phyloP scores from a whole-genome alignment of 2,888 invertebrate genomes.

The Mylabris sibirica region DNA sequence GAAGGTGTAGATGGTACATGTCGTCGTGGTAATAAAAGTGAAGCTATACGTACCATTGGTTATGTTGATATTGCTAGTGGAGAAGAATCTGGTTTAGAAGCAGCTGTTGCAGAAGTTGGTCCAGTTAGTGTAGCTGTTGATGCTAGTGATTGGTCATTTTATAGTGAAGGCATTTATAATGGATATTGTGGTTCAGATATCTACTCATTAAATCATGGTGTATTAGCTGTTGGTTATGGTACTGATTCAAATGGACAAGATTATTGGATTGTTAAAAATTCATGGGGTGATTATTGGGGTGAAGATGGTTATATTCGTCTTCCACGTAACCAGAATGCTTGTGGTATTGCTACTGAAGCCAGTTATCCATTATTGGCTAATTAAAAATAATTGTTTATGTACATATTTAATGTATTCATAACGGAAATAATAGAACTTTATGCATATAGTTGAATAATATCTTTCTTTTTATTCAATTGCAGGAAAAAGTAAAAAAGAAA shows the following conservation, averaged over 20 bases:
- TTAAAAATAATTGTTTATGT: too few relatives aligned
- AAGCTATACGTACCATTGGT: neutral
- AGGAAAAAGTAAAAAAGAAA: too few relatives aligned
- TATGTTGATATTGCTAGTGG: constrained; percentile 72
- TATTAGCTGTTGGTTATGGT: constrained; percentile 61
- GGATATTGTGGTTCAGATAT: constrained; percentile 72
- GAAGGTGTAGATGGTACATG: neutral
- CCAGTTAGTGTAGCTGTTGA: constrained; percentile 88
- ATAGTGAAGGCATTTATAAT: constrained; percentile 81
- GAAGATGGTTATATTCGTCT: constrained; percentile 53
- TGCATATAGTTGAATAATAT: too few relatives aligned
- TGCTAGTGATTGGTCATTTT: constrained; percentile 80
- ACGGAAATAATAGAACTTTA: too few relatives aligned
- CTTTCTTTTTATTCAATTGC: too few relatives aligned
- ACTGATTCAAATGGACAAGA: constrained; percentile 64
- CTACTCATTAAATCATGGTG: constrained; percentile 73
- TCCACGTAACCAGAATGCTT: constrained; percentile 69
- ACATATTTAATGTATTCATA: too few relatives aligned
- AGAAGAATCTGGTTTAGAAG: constrained; percentile 73
- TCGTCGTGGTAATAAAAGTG: neutral
- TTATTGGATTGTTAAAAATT: constrained; percentile 77
- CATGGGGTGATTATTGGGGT: constrained; percentile 64
- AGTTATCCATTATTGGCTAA: neutral
- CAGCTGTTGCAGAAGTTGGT: constrained; percentile 81
- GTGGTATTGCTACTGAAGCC: constrained; percentile 74